Percentiles rank a stretch among this genome's conserved stretches.
Evolutionary conservation across 2,888 invertebrate genomes (phyloP).

Genomic region (Dilophus febrilis): DNA sequence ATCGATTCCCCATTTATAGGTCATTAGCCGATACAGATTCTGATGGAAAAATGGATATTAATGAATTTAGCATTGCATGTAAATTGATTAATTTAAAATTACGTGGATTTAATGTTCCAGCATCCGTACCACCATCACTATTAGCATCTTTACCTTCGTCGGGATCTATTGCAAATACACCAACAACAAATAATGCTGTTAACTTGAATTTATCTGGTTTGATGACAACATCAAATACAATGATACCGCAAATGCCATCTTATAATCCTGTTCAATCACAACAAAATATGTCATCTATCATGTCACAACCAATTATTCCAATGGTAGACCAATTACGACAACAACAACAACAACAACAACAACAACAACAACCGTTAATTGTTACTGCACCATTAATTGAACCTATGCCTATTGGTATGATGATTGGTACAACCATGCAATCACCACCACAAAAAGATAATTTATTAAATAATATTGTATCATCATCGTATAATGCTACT

Average conservation of each 20-base stretch:
- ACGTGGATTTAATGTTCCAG: slow-evolving; percentile 80
- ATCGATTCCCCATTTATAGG: slow-evolving; percentile 43
- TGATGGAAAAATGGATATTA: slow-evolving; percentile 91
- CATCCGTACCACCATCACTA: slow-evolving; percentile 60
- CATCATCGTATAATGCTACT: slow-evolving; percentile 25
- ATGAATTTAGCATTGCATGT: slow-evolving; percentile 96
- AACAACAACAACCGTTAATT: slow-evolving; percentile 10
- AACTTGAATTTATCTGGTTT: slow-evolving; percentile 24
- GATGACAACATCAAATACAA: slow-evolving; percentile 13
- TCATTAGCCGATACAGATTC: slow-evolving; percentile 84
- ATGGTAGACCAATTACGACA: neutral
- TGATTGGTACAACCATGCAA: slow-evolving; percentile 12
- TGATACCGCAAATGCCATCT: slow-evolving; percentile 12
- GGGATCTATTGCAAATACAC: slow-evolving; percentile 26
- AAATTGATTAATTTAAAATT: slow-evolving; percentile 88
- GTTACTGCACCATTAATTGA: too few species aligned
- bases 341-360: slow-evolving; percentile 16
- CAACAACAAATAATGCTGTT: slow-evolving; percentile 17
- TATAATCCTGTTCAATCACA: slow-evolving; percentile 4
- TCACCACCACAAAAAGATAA: slow-evolving; percentile 14
- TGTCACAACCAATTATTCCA: slow-evolving; percentile 10
- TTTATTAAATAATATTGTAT: slow-evolving; percentile 15
- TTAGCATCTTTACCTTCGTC: slow-evolving; percentile 47
- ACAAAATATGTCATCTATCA: slow-evolving; percentile 4
- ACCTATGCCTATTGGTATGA: slow-evolving; percentile 11